phyloP scores from a whole-genome alignment of 1,140 invertebrate species.

The Lycorma delicatula region DNA sequence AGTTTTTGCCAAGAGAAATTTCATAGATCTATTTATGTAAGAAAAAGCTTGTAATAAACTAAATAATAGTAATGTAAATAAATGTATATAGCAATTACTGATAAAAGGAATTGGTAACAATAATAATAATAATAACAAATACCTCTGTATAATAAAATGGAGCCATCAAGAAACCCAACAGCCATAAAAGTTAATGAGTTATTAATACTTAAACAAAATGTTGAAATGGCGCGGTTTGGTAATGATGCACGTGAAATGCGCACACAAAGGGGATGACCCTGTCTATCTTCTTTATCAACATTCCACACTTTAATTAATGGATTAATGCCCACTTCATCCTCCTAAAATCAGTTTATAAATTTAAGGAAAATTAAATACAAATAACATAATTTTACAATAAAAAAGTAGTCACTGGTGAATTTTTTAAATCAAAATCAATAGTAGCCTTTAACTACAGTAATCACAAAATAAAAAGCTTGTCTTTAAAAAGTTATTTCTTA shows the following conservation, averaged over 20 bases:
- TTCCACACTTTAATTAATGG: constrained; percentile 89
- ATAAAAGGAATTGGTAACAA: neutral
- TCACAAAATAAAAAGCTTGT: neutral
- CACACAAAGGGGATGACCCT: constrained; percentile 61
- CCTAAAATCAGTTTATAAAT: constrained; percentile 43
- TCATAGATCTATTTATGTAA: too few relatives aligned
- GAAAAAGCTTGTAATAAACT: too few relatives aligned
- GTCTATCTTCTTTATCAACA: constrained; percentile 57
- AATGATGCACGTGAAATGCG: constrained; percentile 60
- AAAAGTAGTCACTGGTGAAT: too few relatives aligned
- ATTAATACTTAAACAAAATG: constrained; percentile 69
- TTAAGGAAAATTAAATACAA: neutral
- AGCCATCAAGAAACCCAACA: constrained; percentile 80
- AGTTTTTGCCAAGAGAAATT: too few relatives aligned
- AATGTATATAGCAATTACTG: neutral
- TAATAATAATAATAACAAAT: constrained; percentile 20
- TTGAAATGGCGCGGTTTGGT: constrained; percentile 49
- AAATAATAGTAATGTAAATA: constrained; percentile 13
- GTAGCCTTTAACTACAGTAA: neutral
- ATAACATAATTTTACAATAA: neutral
- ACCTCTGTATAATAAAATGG: constrained; percentile 67
- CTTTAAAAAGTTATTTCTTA: neutral
- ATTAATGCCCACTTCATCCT: constrained; percentile 73
- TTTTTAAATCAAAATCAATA: neutral
- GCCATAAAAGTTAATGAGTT: constrained; percentile 76